Conservation (phyloP, 2,797 vertebrate genomes). For the Potorous gilbertii region DNA sequence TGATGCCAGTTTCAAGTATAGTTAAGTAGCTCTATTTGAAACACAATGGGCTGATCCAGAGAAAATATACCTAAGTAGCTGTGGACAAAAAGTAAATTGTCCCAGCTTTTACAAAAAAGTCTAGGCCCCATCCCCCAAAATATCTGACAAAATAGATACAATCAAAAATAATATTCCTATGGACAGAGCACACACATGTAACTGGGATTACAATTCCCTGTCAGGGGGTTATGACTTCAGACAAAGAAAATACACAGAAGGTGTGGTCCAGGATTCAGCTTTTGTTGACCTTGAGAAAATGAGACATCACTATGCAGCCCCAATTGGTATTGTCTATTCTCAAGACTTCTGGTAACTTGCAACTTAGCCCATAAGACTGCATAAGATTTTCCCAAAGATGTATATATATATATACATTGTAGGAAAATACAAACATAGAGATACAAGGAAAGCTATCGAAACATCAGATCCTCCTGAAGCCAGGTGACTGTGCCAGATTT, state of each 20-base stretch:
- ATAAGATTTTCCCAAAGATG: background rate
- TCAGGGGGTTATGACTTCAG: background rate
- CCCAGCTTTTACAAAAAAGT: background rate
- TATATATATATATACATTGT: background rate
- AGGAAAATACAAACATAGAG: background rate
- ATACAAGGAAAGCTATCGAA: background rate
- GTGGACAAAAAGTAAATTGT: background rate
- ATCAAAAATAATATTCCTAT: background rate
- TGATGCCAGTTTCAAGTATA: background rate
- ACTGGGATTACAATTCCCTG: background rate
- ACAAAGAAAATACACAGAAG: background rate
- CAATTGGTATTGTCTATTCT: background rate
- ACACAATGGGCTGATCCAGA: background rate
- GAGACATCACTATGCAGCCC: background rate
- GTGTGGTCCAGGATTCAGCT: background rate
- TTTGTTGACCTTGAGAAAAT: background rate
- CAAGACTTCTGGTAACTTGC: background rate
- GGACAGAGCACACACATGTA: background rate
- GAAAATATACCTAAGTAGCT: background rate
- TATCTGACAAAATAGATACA: background rate
- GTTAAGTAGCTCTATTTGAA: background rate
- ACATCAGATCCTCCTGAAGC: background rate
- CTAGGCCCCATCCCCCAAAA: background rate
- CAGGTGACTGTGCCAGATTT: background rate
- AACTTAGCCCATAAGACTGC: background rate